phyloP scores from a whole-genome alignment of 2,113 vertebrate genomes.

The Neodontobutis hainanensis region DNA sequence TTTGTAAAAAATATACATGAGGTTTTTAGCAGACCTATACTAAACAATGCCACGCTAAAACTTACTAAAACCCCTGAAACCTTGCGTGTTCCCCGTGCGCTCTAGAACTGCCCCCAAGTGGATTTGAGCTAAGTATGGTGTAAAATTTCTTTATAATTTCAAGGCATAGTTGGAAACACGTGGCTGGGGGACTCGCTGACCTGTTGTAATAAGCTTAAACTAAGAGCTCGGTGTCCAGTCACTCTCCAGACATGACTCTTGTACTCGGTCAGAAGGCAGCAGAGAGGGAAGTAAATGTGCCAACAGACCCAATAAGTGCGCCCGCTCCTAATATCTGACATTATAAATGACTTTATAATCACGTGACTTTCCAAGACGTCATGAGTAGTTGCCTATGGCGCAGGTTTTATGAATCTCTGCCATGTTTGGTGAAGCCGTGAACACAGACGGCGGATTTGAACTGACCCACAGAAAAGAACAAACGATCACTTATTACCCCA shows the following conservation, averaged over 20 bases:
- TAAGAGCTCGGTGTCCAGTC: conserved; percentile 36
- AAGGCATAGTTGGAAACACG: conserved; percentile 45
- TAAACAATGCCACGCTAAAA: neutral
- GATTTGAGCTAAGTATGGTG: neutral
- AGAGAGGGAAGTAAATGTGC: neutral
- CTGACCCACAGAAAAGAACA: conserved; percentile 10
- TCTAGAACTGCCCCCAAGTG: neutral
- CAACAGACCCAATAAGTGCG: neutral
- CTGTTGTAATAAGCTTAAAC: conserved; percentile 54
- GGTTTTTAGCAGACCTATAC: neutral
- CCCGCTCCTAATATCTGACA: neutral
- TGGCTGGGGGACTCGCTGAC: conserved; percentile 44
- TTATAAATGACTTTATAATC: too few relatives aligned
- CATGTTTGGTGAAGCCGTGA: neutral
- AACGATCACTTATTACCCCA: neutral
- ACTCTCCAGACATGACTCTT: neutral
- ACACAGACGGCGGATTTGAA: neutral
- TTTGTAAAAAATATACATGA: neutral
- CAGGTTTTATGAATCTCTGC: neutral
- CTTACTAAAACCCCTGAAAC: neutral
- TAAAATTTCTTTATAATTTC: conserved; percentile 27
- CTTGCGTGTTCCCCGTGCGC: neutral
- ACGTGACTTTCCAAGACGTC: neutral
- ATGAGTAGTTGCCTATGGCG: neutral
- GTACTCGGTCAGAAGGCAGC: neutral